Evolutionary conservation across 2,797 vertebrate genomes (phyloP).

Genomic region (Tamandua tetradactyla): DNA sequence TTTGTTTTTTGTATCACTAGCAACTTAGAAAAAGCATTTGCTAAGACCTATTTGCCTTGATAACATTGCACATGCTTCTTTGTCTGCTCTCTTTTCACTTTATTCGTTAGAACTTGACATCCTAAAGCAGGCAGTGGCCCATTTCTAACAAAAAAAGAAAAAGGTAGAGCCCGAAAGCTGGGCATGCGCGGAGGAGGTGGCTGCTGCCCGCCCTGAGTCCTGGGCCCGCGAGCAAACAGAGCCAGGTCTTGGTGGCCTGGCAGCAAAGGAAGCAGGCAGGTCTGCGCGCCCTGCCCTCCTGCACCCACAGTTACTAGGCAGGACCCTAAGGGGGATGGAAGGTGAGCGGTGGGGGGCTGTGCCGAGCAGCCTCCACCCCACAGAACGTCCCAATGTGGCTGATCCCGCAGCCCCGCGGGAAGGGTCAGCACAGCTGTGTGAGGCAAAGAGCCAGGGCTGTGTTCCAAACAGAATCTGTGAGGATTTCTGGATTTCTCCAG

Average conservation of each 20-base stretch:
- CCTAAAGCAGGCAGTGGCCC: neutral
- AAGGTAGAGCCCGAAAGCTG: neutral
- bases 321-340: neutral
- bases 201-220: neutral
- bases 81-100: neutral
- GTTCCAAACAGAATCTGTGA: neutral
- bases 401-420: neutral
- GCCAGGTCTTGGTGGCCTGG: neutral
- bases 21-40: neutral
- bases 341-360: neutral
- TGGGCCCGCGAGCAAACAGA: neutral
- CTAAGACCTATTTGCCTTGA: neutral
- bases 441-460: neutral
- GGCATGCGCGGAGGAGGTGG: neutral
- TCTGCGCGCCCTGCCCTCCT: neutral
- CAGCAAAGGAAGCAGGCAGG: neutral
- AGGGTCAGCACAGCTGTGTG: neutral
- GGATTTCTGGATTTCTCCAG: neutral
- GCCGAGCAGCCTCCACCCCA: neutral
- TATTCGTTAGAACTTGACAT: neutral
- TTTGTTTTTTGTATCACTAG: neutral
- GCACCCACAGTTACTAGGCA: neutral
- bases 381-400: neutral
- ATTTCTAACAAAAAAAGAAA: conserved; percentile 18
- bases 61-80: neutral